These are phyloP conservation scores for Drosophila mimica DNA, from an alignment of 2,888 invertebrate genomes.

Conservation along the genomic window DNA sequence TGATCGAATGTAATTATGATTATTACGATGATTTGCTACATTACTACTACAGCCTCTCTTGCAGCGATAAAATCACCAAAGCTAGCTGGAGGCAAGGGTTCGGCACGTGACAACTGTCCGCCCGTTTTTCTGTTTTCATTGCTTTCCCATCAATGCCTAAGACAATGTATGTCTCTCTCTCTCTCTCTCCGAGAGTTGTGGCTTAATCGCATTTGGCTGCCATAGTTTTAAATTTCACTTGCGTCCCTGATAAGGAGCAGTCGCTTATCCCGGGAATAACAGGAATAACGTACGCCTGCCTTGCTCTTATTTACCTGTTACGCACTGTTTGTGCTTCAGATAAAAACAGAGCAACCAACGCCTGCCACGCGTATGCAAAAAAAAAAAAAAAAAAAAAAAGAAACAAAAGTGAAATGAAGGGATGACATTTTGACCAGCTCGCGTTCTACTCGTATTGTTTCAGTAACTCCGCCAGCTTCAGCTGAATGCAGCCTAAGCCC, in stretches of 20 bases:
- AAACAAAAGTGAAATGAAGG: slow-evolving; percentile 22
- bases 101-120: slow-evolving; percentile 75
- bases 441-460: neutral
- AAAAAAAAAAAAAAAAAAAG: slow-evolving; percentile 6
- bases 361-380: slow-evolving; percentile 66
- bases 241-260: slow-evolving; percentile 17
- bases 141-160: slow-evolving; percentile 50
- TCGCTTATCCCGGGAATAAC: slow-evolving; percentile 13
- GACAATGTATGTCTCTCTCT: slow-evolving; percentile 45
- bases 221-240: slow-evolving; percentile 66
- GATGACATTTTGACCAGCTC: slow-evolving; percentile 40
- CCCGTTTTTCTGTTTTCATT: slow-evolving; percentile 26
- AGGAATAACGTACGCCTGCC: slow-evolving; percentile 2
- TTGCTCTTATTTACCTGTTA: slow-evolving; percentile 72
- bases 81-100: slow-evolving; percentile 52
- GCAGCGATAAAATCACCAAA: slow-evolving; percentile 55
- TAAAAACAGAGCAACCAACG: slow-evolving; percentile 48
- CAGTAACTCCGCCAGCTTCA: slow-evolving; percentile 20
- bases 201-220: slow-evolving; percentile 60
- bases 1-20: slow-evolving; percentile 81
- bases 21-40: slow-evolving; percentile 80
- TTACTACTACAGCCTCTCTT: slow-evolving; percentile 26
- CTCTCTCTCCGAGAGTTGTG: neutral
- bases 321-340: slow-evolving; percentile 63
- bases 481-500: slow-evolving; percentile 43